A percentile compares a stretch with the other conserved stretches of the same genome.
Evolutionary conservation across 2,888 invertebrate species (phyloP).

Genomic region (Vesta saturnalis): DNA sequence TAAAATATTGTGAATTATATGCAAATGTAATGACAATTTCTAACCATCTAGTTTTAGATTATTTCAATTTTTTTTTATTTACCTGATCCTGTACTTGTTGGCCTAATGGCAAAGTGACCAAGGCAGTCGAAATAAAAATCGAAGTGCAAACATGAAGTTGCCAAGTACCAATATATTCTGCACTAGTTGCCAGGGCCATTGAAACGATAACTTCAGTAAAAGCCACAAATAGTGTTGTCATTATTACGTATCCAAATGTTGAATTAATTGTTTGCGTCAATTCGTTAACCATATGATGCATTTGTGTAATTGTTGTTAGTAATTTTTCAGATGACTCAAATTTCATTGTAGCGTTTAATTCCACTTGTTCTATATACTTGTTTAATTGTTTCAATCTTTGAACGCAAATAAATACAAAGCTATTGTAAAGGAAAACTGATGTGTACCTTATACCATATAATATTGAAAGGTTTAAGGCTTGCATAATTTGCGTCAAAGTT

Average conservation of each 20-base stretch:
- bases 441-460: neutral
- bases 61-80: no score
- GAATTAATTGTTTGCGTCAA: neutral
- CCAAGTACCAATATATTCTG: neutral
- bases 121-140: neutral
- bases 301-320: neutral
- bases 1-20: no score
- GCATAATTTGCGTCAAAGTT: neutral
- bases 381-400: neutral
- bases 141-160: neutral
- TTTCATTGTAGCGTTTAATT: neutral
- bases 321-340: neutral
- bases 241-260: neutral
- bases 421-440: neutral
- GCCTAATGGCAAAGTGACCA: neutral
- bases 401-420: neutral
- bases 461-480: neutral
- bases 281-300: neutral
- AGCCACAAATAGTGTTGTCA: neutral
- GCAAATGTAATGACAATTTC: no score
- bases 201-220: neutral
- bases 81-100: neutral
- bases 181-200: neutral
- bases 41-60: no score
- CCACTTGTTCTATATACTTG: neutral